Conservation (phyloP, 1,140 invertebrate species). For the Drosophila bocki region DNA sequence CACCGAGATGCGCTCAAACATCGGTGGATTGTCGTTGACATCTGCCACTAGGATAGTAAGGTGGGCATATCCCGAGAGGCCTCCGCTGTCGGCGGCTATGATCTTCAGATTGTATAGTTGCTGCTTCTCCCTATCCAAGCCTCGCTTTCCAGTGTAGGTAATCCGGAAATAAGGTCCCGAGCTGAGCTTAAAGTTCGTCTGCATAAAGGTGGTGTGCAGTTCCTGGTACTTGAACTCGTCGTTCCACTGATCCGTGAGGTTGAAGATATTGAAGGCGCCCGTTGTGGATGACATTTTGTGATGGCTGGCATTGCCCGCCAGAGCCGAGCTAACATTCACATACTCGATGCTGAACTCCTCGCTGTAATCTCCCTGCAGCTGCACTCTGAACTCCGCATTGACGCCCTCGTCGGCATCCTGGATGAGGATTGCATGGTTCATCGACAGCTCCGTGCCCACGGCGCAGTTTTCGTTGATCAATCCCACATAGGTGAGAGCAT, state of each 20-base stretch:
- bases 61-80: slow-evolving; percentile 89
- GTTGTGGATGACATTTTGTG: slow-evolving; percentile 41
- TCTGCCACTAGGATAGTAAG: slow-evolving; percentile 91
- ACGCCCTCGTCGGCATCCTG: slow-evolving; percentile 92
- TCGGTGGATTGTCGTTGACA: slow-evolving; percentile 93
- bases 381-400: slow-evolving; percentile 91
- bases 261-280: slow-evolving; percentile 75
- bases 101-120: slow-evolving; percentile 89
- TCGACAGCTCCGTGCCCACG: slow-evolving; percentile 89
- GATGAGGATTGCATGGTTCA: slow-evolving; percentile 89
- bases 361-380: slow-evolving; percentile 90
- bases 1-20: slow-evolving; percentile 89
- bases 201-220: slow-evolving; percentile 77
- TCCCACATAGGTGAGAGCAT: slow-evolving; percentile 90
- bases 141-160: slow-evolving; percentile 85
- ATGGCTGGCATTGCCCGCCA: slow-evolving; percentile 45
- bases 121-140: slow-evolving; percentile 91
- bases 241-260: slow-evolving; percentile 82
- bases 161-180: slow-evolving; percentile 74
- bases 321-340: slow-evolving; percentile 44
- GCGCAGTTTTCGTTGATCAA: slow-evolving; percentile 92
- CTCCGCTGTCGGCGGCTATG: slow-evolving; percentile 91
- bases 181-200: slow-evolving; percentile 68
- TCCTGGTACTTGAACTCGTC: slow-evolving; percentile 82
- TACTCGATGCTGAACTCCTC: slow-evolving; percentile 91